A percentile compares a stretch with the other conserved stretches of the same genome.
These are phyloP conservation scores for Agriopis marginaria DNA, from an alignment of 2,888 invertebrate genomes.

Conservation along the genomic window DNA sequence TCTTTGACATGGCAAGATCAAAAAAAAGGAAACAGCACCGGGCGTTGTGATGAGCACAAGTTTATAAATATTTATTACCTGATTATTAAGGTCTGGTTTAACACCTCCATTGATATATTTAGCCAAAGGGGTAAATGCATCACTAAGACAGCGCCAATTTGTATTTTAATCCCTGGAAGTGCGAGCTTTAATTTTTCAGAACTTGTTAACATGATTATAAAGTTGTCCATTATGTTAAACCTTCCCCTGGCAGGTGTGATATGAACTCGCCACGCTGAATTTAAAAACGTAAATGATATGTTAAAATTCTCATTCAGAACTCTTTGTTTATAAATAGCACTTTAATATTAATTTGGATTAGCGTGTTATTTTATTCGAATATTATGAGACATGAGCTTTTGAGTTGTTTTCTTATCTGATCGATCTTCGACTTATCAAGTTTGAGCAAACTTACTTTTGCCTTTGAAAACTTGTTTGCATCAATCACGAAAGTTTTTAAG, in stretches of 20 bases:
- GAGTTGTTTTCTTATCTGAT: slow-evolving; percentile 45
- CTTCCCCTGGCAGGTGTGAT: slow-evolving; percentile 15
- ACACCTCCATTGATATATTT: slow-evolving; percentile 67
- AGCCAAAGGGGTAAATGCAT: slow-evolving; percentile 62
- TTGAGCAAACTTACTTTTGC: slow-evolving; percentile 34
- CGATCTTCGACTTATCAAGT: slow-evolving; percentile 44
- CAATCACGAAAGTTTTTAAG: slow-evolving; percentile 23
- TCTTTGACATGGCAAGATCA: slow-evolving; percentile 64
- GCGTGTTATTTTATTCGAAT: slow-evolving; percentile 41
- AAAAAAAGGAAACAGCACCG: slow-evolving; percentile 60
- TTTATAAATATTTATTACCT: slow-evolving; percentile 85
- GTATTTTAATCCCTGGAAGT: slow-evolving; percentile 46
- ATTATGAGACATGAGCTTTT: slow-evolving; percentile 45
- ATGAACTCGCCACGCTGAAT: slow-evolving; percentile 2
- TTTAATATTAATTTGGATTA: slow-evolving; percentile 36
- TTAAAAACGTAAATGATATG: slow-evolving; percentile 24
- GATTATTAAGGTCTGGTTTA: slow-evolving; percentile 74
- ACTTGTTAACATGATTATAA: slow-evolving; percentile 30
- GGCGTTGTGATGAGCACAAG: slow-evolving; percentile 66
- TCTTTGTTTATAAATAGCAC: slow-evolving; percentile 21
- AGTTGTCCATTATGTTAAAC: slow-evolving; percentile 22
- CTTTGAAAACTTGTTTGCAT: slow-evolving; percentile 14
- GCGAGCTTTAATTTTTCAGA: slow-evolving; percentile 19
- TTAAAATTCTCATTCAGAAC: slow-evolving; percentile 45
- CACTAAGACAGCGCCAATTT: slow-evolving; percentile 58